A percentile compares a stretch with the other conserved stretches of the same genome.
Conservation (phyloP, 2,888 invertebrate species). For the Ectropis crepuscularia region DNA sequence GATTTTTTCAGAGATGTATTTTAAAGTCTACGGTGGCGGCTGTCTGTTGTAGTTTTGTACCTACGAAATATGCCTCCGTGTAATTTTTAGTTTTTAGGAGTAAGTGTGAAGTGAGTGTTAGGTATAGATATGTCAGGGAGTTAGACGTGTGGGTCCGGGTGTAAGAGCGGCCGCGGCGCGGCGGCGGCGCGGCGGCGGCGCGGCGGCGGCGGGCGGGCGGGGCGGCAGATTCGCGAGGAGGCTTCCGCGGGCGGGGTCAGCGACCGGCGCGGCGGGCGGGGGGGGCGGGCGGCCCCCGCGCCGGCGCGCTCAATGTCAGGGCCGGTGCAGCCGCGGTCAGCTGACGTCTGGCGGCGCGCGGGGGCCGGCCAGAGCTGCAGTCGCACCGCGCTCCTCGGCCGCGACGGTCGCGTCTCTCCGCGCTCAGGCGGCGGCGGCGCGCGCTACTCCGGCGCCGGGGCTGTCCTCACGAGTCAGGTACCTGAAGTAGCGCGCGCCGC, state of each 20-base stretch:
- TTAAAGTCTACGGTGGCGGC: too few relatives aligned
- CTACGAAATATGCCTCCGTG: too few relatives aligned
- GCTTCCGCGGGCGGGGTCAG: conserved; percentile 82
- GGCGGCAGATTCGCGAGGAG: conserved; percentile 73
- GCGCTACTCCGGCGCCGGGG: conserved; percentile 96
- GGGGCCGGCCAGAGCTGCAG: conserved; percentile 78
- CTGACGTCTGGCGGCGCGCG: conserved; percentile 84
- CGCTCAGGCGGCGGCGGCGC: conserved; percentile 81
- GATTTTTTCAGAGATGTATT: too few relatives aligned
- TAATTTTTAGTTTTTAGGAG: too few relatives aligned
- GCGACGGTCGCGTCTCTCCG: conserved; percentile 65
- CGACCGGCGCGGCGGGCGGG: conserved; percentile 80
- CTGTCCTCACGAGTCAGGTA: conserved; percentile 96
- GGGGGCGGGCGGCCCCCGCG: conserved; percentile 75
- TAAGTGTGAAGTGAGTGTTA: too few relatives aligned
- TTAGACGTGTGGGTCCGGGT: conserved; percentile 26
- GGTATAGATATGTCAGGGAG: conserved; percentile 16
- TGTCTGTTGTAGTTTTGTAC: too few relatives aligned
- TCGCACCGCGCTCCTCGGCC: conserved; percentile 69
- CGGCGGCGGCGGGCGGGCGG: conserved; percentile 46
- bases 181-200: conserved; percentile 44
- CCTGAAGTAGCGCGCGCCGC: conserved; percentile 99
- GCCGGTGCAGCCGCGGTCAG: conserved; percentile 84
- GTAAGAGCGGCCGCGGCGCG: conserved; percentile 24
- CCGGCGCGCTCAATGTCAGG: conserved; percentile 82